Base-by-base conservation (phyloP, 2,888 invertebrate species). In the Pinctada fucata region DNA sequence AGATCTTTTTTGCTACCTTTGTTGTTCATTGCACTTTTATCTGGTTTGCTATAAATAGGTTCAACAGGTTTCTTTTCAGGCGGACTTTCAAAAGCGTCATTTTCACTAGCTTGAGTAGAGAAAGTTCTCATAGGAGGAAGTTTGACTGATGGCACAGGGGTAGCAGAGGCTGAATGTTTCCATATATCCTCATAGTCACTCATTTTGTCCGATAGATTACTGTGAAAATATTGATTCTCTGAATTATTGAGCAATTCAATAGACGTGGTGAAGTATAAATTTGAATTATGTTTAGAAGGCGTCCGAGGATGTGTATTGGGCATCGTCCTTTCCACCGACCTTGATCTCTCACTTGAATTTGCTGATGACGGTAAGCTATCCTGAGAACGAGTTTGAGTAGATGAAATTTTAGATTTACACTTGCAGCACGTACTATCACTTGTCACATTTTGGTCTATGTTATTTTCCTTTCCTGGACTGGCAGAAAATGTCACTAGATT, bases 181-280 rank as follows among this genome's bases (percentile, higher is more conserved):
- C 98, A 98, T 87, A 98, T 95, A 91, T 98, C 98, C 93, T 98
- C 98, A 91, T 98, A 98, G 93, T 98, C 98, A 88, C 97, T 97
- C 69, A 96, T 95, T 93, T 97, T 97, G 91, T 98, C 98, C 82
- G 96, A 96, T 52, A 97, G 94, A 1, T 96, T 96, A 92, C 97
- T 97, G 87, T 96, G 94, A 91, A 96, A 97, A 83, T 97, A 97
- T 58, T 85, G 81, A 73, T 86, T 87, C 51, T 88, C 88, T 5
- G 90, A 87, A 75, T 86, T 84, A 64, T 86, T 76, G 45, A 89
- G 79, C 45, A 87, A 80, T 58, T 86, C 87, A 65, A 87, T 75
- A 8, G 88, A 84, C 0, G 86, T 86, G 50, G 85, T 86, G 52
- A 82, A 88, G 77, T 87, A 86, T 10, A 86, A 71, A 66, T 84